Conservation (phyloP, 2,797 vertebrate species). For the Brotula barbata region DNA sequence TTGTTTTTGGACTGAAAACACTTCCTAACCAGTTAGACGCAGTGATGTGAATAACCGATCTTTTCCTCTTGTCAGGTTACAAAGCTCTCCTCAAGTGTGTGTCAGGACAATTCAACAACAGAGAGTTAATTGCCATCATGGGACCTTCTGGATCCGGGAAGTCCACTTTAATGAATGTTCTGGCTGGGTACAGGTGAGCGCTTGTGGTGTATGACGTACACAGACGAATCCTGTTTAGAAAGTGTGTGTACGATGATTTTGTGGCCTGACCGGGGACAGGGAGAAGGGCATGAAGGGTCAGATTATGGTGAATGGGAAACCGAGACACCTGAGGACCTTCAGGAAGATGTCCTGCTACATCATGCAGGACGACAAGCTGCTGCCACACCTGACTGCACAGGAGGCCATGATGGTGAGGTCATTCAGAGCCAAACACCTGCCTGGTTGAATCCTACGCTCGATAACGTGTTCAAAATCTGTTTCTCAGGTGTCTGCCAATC, state of each 20-base stretch:
- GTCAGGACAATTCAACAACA: conserved; percentile 92
- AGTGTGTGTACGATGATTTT: neutral
- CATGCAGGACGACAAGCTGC: conserved; percentile 98
- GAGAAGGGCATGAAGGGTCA: conserved; percentile 97
- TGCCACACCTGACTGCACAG: conserved; percentile 90
- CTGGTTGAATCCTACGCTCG: neutral
- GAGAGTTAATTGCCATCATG: conserved; percentile 97
- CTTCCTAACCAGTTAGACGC: neutral
- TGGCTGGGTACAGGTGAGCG: conserved; percentile 96
- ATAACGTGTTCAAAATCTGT: conserved; percentile 7
- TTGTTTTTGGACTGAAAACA: neutral
- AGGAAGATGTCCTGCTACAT: conserved; percentile 99
- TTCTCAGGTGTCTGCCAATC: conserved; percentile 91
- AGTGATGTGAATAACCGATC: conserved; percentile 3
- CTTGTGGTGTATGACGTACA: neutral
- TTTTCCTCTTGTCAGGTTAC: conserved; percentile 80
- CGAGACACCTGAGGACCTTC: conserved; percentile 92
- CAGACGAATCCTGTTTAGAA: neutral
- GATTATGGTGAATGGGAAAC: conserved; percentile 91
- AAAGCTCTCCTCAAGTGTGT: conserved; percentile 98
- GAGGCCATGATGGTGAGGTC: conserved; percentile 97
- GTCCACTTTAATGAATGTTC: conserved; percentile 97
- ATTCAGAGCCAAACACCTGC: neutral
- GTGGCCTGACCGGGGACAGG: conserved; percentile 69
- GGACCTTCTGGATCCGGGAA: conserved; percentile 97